Evolutionary conservation across 2,797 vertebrate genomes (phyloP).

Genomic region (Argyrosomus regius): DNA sequence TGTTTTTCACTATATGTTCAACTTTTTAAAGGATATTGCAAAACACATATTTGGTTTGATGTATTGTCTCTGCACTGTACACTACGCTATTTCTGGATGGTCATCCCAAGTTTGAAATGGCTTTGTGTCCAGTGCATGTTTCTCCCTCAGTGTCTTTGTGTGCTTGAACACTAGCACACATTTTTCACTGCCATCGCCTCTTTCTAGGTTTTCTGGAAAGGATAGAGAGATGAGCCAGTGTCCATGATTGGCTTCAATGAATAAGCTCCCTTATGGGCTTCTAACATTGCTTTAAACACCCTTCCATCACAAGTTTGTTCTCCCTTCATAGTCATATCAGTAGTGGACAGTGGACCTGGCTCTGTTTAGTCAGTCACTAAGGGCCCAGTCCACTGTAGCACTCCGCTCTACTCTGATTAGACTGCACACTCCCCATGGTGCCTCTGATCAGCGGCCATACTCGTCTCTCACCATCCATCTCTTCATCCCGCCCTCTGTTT

Average conservation of each 20-base stretch:
- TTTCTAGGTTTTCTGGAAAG: conserved; percentile 42
- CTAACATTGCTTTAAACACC: conserved; percentile 58
- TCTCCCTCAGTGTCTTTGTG: conserved; percentile 6
- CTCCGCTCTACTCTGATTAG: conserved; percentile 70
- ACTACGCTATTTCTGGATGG: not conserved
- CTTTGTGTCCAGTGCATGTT: conserved; percentile 9
- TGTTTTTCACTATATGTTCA: conserved; percentile 11
- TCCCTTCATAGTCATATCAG: conserved; percentile 47
- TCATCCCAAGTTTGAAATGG: conserved; percentile 13
- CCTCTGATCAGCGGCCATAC: conserved; percentile 72
- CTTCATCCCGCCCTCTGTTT: conserved; percentile 60
- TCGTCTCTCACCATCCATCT: conserved; percentile 58
- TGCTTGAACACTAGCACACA: not conserved
- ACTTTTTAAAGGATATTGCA: conserved; percentile 10
- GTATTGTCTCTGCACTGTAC: not conserved
- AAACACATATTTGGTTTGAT: conserved; percentile 34
- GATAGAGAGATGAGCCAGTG: conserved; percentile 39
- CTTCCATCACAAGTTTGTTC: conserved; percentile 62
- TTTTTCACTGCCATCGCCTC: conserved; percentile 25
- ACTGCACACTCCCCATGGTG: conserved; percentile 60
- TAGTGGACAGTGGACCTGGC: conserved; percentile 61
- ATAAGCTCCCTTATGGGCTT: conserved; percentile 38
- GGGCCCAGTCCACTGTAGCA: conserved; percentile 57
- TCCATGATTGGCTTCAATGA: conserved; percentile 49
- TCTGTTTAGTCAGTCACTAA: conserved; percentile 49